Conservation (phyloP, 2,113 vertebrate genomes). For the Vulpes ferrilata region DNA sequence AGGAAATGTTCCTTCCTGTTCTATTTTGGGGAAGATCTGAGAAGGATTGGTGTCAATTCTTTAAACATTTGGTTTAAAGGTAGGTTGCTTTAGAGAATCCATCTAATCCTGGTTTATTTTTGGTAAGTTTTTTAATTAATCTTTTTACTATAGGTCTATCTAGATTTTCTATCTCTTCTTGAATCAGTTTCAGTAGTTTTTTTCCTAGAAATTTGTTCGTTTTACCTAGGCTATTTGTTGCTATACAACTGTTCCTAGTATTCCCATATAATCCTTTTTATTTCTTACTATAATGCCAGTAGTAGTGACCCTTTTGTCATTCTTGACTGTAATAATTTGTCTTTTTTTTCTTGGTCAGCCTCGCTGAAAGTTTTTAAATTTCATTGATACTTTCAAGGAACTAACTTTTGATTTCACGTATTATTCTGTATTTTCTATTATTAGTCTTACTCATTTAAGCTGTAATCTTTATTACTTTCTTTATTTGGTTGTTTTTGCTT, state of each 20-base stretch:
- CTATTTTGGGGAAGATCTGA: neutral
- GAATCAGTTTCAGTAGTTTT: neutral
- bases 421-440: neutral
- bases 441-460: constrained; percentile 41
- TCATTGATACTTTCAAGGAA: constrained; percentile 38
- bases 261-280: constrained; percentile 15
- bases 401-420: neutral
- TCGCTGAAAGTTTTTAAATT: neutral
- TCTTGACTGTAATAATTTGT: constrained; percentile 25
- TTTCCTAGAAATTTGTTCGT: neutral
- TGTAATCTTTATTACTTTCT: neutral
- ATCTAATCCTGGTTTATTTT: neutral
- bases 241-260: neutral
- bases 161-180: neutral
- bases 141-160: neutral
- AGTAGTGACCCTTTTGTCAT: neutral
- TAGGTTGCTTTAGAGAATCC: neutral
- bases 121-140: neutral
- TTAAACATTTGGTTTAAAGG: neutral
- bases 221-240: neutral
- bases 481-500: neutral
- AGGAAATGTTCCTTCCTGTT: neutral
- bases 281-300: neutral
- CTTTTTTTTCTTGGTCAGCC: neutral
- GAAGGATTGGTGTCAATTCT: neutral